Conservation (phyloP, 2,888 invertebrate genomes). For the Euproctis similis region DNA sequence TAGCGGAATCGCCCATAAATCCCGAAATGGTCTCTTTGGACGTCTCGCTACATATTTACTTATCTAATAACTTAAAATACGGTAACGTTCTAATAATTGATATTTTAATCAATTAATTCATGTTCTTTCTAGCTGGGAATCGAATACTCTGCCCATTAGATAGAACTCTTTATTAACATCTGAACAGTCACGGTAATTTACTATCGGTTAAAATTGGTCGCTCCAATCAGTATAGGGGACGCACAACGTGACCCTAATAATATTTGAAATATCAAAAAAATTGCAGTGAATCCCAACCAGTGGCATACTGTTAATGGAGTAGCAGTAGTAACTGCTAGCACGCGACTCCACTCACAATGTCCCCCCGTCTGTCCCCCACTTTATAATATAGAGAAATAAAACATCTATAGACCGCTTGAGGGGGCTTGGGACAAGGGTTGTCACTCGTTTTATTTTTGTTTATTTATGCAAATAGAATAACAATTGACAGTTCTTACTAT, state of each 20-base stretch:
- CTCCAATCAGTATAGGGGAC: not conserved
- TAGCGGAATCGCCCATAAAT: too few species aligned
- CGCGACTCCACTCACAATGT: slow-evolving; percentile 59
- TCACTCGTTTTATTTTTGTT: too few species aligned
- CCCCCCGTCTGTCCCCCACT: slow-evolving; percentile 48
- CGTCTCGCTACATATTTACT: too few species aligned
- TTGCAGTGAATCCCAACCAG: slow-evolving; percentile 10
- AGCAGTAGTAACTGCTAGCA: slow-evolving; percentile 47
- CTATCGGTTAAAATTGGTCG: not conserved
- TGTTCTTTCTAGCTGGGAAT: too few species aligned
- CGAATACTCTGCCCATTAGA: too few species aligned
- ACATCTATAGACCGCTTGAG: slow-evolving; percentile 49
- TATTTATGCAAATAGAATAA: too few species aligned
- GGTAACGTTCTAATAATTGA: too few species aligned
- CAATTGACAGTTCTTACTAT: too few species aligned
- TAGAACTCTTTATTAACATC: not conserved
- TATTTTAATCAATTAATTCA: too few species aligned
- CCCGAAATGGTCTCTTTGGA: too few species aligned
- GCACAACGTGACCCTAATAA: slow-evolving; percentile 5
- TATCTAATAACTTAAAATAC: too few species aligned
- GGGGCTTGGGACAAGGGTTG: slow-evolving; percentile 17
- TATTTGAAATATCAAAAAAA: slow-evolving; percentile 13
- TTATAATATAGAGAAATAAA: slow-evolving; percentile 54
- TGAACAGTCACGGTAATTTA: too few species aligned
- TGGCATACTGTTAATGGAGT: slow-evolving; percentile 23